Base-by-base conservation (phyloP, 1,140 invertebrate genomes). In the Harpegnathos saltator region DNA sequence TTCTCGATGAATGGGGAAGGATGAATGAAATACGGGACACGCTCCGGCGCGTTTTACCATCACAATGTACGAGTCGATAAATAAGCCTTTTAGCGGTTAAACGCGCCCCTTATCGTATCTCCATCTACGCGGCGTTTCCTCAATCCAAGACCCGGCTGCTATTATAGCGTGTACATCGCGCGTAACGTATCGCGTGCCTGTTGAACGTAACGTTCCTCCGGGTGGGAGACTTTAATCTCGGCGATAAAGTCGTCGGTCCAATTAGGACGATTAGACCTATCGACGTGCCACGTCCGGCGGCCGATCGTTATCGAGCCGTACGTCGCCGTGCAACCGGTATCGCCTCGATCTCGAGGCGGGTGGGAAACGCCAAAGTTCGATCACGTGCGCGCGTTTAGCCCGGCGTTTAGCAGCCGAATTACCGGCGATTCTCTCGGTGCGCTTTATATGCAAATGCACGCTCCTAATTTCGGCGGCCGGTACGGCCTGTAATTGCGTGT, bases 251-350 rank as follows among this genome's bases (percentile, higher is more conserved):
- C 29, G 74, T 66, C 29, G 15, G 48, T 19, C 24, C 61, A 54
- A 77, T 77, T 77, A 77, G 29, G 22, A 66, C 29, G 50, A 77
- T 66, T 77, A 77, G 61, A 11, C 48, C 66, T 77, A 66, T 66
- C 50, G 19, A 19, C 14, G 12, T n/a, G 59, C 44, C 4, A 19
- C 38, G 24, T 62, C 58, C 44, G 44, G 56, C 44, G 44, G 56
- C 22, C 56, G 38, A 48, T 15, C 15, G 5, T 17, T 48, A 74
- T 29, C 56, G 54, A 38, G 7, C 29, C 29, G 29, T 33, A n/a
- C 29, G 29, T 33, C 22, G n/a, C n/a, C 33, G 17, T 74, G 19
- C 12, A 48, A 75, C 44, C 19, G 19, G 59, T 54, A 65, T 77
- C 7, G 33, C 1, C 26, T 44, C 33, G 38, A 74, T 48, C 24